phyloP scores from a whole-genome alignment of 2,113 vertebrate species.

The Rutilus rutilus region DNA sequence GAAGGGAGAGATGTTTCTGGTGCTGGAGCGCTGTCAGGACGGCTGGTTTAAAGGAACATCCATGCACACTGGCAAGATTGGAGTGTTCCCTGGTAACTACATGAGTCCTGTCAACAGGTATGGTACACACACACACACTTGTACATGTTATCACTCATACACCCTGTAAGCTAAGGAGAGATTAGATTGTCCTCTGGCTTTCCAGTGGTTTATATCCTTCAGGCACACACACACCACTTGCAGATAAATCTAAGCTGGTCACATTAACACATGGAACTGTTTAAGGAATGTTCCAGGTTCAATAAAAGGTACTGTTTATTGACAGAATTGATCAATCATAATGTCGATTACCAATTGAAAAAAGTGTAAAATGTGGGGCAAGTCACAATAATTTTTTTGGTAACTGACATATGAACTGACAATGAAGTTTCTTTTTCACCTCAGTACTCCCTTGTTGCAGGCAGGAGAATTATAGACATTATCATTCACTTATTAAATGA shows the following conservation, averaged over 20 bases:
- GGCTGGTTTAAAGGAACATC: slow-evolving; percentile 99
- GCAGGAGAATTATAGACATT: background rate
- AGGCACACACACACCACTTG: background rate
- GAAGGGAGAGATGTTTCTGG: slow-evolving; percentile 97
- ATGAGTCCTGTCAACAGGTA: slow-evolving; percentile 95
- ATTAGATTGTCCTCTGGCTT: slow-evolving; percentile 17
- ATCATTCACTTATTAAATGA: background rate
- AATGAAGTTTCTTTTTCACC: background rate
- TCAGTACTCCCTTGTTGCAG: background rate
- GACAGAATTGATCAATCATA: background rate
- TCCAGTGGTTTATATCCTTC: background rate
- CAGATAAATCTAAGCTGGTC: background rate
- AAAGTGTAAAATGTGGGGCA: background rate
- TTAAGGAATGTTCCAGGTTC: background rate
- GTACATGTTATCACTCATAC: slow-evolving; percentile 7
- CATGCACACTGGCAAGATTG: slow-evolving; percentile 97
- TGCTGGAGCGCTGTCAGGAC: slow-evolving; percentile 96
- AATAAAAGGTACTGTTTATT: background rate
- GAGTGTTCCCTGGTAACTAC: slow-evolving; percentile 98
- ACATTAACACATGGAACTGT: background rate
- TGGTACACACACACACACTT: background rate
- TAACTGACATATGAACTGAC: too few relatives aligned
- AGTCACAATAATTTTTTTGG: background rate
- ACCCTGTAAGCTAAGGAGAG: background rate
- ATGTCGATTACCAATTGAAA: background rate